Conservation (phyloP, 2,888 invertebrate species). For the Ethmia dodecea region DNA sequence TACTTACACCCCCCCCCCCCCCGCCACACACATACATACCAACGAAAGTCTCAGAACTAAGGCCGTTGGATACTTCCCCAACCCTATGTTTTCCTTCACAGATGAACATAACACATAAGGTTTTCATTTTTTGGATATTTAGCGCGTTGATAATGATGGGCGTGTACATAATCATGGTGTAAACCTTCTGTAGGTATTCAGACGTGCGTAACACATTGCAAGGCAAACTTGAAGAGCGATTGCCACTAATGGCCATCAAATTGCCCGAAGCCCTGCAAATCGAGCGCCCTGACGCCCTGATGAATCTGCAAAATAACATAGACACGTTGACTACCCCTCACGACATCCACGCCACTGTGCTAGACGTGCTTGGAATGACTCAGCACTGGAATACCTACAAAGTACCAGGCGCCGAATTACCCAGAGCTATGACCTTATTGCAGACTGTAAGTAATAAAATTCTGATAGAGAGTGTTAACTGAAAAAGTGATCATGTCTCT, state of each 20-base stretch:
- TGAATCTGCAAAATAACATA: constrained; percentile 80
- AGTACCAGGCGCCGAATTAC: constrained; percentile 66
- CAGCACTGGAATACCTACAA: constrained; percentile 33
- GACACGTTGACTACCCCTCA: constrained; percentile 88
- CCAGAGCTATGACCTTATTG: constrained; percentile 79
- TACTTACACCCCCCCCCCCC: no score
- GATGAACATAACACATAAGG: no score
- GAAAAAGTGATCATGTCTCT: background rate
- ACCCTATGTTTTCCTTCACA: no score
- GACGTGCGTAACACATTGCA: constrained; percentile 90
- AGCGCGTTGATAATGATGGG: no score
- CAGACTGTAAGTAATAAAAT: constrained; percentile 65
- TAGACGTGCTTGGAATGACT: constrained; percentile 19
- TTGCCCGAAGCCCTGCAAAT: constrained; percentile 84
- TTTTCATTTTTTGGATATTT: no score
- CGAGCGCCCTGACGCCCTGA: constrained; percentile 77
- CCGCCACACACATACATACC: no score
- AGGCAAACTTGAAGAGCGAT: constrained; percentile 93
- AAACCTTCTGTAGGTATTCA: constrained; percentile 88
- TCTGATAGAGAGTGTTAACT: background rate
- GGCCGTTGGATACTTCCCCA: no score
- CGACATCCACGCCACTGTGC: constrained; percentile 86
- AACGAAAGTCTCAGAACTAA: no score
- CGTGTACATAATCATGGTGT: no score
- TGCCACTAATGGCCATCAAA: constrained; percentile 89